Base-by-base conservation (phyloP, 1,140 invertebrate genomes). In the Helicoverpa zea region DNA sequence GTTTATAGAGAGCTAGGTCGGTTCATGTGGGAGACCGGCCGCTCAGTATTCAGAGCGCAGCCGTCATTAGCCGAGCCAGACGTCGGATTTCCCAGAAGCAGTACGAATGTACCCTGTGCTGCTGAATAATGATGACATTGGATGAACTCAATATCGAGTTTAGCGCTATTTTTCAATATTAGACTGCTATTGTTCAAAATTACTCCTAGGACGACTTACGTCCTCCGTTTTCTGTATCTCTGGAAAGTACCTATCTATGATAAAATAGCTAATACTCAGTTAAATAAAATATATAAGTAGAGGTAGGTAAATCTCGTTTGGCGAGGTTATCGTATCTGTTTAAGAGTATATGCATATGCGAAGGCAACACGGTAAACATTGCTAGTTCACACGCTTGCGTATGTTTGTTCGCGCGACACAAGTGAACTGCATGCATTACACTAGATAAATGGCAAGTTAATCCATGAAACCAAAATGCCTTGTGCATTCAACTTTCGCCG, bases 21-120 rank as follows among this genome's bases (percentile, higher is more conserved):
- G 78, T 79, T 52, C 84, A 84, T 83, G 74, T 80, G 86, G 79
- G 82, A 84, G 81, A 63, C 74, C 70, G 70, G 79, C 78, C 85
- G 85, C 81, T 92, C 88, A 85, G 85, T 88, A 92, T 92, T 91
- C 90, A 87, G 87, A 81, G 84, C 86, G 85, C 88, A 89, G 79
- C 83, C 90, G 85, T 93, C 92, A 94, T 93, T 92, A 93, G 90
- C 87, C 87, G 88, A 87, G 86, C 89, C 90, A 91, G 91, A 92
- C 92, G 89, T 88, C 87, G 87, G 88, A 92, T 91, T 91, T 89
- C 90, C 90, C 89, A 89, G 85, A 91, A 93, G 88, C 87, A 88
- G 87, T 83, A 78, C 89, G 82, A 88, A 83, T 88, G 85, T 88
- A 86, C 83, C 76, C 72, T 84, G 83, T 87, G 86, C 86, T 81